phyloP scores from a whole-genome alignment of 2,888 invertebrate species.

The Perdita meconis region DNA sequence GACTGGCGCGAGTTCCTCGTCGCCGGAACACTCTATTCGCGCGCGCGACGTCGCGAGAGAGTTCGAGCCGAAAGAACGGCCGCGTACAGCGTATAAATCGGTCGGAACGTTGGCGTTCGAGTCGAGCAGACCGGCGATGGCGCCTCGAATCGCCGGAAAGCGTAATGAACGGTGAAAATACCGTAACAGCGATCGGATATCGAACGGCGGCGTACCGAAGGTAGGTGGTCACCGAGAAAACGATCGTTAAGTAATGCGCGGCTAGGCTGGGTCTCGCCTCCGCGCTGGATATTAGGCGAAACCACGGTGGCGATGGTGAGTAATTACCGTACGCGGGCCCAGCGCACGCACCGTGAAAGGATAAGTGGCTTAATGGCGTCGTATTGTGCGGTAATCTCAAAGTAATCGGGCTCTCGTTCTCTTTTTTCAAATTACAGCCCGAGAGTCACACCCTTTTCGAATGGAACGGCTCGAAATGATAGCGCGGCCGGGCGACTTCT shows the following conservation, averaged over 20 bases:
- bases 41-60: not conserved
- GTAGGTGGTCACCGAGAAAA: constrained; percentile 17
- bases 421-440: constrained; percentile 75
- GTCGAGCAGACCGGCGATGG: not conserved
- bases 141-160: not conserved
- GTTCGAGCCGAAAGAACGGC: not conserved
- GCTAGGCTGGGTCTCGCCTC: constrained; percentile 18
- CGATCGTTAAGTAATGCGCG: constrained; percentile 24
- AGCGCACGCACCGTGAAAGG: constrained; percentile 63
- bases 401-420: constrained; percentile 71
- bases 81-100: not conserved
- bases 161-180: constrained; percentile 22
- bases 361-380: constrained; percentile 69
- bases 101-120: not conserved
- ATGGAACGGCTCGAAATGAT: constrained; percentile 80
- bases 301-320: constrained; percentile 46
- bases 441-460: constrained; percentile 79
- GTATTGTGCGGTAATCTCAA: constrained; percentile 75
- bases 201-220: constrained; percentile 18
- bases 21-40: constrained; percentile 39
- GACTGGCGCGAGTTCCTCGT: constrained; percentile 71
- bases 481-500: constrained; percentile 73
- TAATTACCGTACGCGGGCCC: constrained; percentile 54
- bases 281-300: constrained; percentile 32
- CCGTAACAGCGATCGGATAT: constrained; percentile 6